Evolutionary conservation across 2,797 vertebrate species (phyloP).

Genomic region (Euphonia xanthogaster): DNA sequence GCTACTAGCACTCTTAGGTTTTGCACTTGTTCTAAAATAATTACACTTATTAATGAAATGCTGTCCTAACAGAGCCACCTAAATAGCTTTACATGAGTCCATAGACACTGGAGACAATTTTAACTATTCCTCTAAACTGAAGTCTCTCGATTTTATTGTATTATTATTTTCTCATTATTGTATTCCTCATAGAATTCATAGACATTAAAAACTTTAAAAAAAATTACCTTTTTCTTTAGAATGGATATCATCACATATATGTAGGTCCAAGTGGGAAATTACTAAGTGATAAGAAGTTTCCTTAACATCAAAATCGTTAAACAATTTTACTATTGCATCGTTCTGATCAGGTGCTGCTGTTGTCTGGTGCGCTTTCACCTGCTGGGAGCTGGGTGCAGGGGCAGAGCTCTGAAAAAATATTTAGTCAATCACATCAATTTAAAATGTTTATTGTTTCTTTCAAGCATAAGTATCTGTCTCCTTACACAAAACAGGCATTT

Average conservation of each 20-base stretch:
- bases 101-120: neutral
- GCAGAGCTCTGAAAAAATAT: constrained; percentile 82
- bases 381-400: constrained; percentile 80
- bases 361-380: constrained; percentile 85
- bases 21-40: neutral
- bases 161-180: neutral
- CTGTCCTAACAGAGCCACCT: neutral
- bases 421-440: neutral
- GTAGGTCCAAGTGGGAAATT: constrained; percentile 95
- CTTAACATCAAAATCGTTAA: constrained; percentile 89
- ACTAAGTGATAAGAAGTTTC: constrained; percentile 98
- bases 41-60: neutral
- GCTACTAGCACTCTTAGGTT: neutral
- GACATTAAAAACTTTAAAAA: neutral
- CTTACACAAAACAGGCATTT: neutral
- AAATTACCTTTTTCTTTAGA: constrained; percentile 89
- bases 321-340: constrained; percentile 88
- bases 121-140: neutral
- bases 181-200: neutral
- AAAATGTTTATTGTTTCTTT: neutral
- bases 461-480: neutral
- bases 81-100: neutral
- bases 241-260: constrained; percentile 97
- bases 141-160: neutral
- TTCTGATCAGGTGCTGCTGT: constrained; percentile 84